These are phyloP conservation scores for Pangasius djambal DNA, from an alignment of 2,797 vertebrate genomes.

Conservation along the genomic window DNA sequence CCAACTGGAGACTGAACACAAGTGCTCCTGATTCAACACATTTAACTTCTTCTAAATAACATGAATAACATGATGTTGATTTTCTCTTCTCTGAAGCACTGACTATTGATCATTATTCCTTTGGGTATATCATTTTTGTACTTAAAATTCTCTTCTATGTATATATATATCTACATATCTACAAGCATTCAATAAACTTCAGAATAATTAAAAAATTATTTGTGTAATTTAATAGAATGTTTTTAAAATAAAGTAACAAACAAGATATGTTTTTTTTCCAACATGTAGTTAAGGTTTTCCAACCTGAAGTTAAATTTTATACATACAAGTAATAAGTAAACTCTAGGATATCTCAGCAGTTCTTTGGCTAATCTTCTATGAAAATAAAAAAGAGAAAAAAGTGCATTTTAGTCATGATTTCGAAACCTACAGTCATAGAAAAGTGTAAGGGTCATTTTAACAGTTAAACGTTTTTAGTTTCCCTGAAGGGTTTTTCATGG, in stretches of 20 bases:
- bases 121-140: not conserved
- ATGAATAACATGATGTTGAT: not conserved
- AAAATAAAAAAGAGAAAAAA: not conserved
- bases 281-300: not conserved
- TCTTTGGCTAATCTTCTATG: not conserved
- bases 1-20: constrained; percentile 75
- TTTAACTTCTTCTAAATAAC: not conserved
- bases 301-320: not conserved
- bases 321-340: not conserved
- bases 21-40: constrained; percentile 68
- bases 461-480: not conserved
- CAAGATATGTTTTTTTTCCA: not conserved
- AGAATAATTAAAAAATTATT: constrained; percentile 59
- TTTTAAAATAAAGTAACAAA: not conserved
- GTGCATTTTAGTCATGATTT: not conserved
- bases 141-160: not conserved
- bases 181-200: constrained; percentile 64
- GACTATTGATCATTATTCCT: not conserved
- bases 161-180: constrained; percentile 40
- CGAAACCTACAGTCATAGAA: not conserved
- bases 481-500: not conserved
- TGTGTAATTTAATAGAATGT: not conserved
- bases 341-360: not conserved
- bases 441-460: not conserved
- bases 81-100: not conserved